phyloP scores from a whole-genome alignment of 1,140 invertebrate genomes.

The Nautilus pompilius region DNA sequence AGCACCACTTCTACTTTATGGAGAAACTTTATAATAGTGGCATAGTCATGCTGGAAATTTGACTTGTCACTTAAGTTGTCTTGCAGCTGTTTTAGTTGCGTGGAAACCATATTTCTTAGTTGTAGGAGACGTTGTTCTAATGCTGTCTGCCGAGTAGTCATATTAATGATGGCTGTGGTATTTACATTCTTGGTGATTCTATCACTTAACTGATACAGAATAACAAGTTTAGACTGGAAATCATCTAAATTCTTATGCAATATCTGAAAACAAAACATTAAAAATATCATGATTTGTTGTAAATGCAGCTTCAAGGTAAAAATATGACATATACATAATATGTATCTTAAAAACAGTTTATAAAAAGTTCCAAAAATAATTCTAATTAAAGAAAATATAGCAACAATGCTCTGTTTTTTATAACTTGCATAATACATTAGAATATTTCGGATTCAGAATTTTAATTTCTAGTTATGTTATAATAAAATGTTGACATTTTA shows the following conservation, averaged over 20 bases:
- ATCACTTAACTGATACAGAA: constrained; percentile 38
- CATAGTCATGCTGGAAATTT: constrained; percentile 33
- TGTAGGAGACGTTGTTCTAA: constrained; percentile 38
- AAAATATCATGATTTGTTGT: not conserved
- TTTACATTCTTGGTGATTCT: constrained; percentile 42
- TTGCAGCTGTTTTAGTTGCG: constrained; percentile 33
- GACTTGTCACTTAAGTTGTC: constrained; percentile 32
- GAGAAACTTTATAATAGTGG: constrained; percentile 33
- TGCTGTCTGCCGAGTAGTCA: constrained; percentile 37
- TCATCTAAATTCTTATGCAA: constrained; percentile 37
- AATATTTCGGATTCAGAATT: no score
- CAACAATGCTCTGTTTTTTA: no score
- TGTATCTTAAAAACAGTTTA: no score
- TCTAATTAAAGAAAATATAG: no score
- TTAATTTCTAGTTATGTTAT: no score
- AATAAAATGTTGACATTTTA: no score
- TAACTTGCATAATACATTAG: no score
- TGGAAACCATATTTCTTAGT: constrained; percentile 33
- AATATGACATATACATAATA: not conserved
- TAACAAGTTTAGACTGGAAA: constrained; percentile 32
- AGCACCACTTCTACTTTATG: constrained; percentile 31
- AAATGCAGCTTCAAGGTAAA: not conserved
- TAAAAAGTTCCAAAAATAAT: no score
- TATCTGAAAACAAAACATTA: constrained; percentile 20
- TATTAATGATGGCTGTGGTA: constrained; percentile 34